Evolutionary conservation across 1,140 invertebrate species (phyloP).

Genomic region (Polyergus mexicanus): DNA sequence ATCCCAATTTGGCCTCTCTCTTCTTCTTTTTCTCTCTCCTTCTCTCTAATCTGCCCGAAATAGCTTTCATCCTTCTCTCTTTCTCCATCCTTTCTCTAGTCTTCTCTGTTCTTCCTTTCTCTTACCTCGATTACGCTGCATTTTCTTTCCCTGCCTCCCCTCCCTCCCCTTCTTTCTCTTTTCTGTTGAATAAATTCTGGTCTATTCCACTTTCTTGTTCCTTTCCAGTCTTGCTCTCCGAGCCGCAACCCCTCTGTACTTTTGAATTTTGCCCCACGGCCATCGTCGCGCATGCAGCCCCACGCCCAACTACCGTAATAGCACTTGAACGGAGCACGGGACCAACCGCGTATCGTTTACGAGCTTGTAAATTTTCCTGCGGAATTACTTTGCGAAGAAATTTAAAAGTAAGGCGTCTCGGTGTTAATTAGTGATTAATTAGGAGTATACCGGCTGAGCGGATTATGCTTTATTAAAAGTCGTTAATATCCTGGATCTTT

Average conservation of each 20-base stretch:
- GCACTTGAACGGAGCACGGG: constrained; percentile 54
- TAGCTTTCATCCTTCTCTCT: constrained; percentile 15
- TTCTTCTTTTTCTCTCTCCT: neutral
- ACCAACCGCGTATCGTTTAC: constrained; percentile 58
- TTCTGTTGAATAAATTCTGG: no score
- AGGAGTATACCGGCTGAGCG: constrained; percentile 7
- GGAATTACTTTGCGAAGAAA: constrained; percentile 58
- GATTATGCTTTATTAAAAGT: constrained; percentile 38
- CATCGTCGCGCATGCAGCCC: constrained; percentile 26
- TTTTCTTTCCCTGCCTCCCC: neutral
- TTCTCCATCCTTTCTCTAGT: neutral
- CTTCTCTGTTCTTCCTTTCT: neutral
- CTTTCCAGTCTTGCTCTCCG: constrained; percentile 8
- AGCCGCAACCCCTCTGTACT: constrained; percentile 24
- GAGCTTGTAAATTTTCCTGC: constrained; percentile 63
- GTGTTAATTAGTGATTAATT: constrained; percentile 60
- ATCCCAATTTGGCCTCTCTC: constrained; percentile 4
- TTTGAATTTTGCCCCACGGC: constrained; percentile 57
- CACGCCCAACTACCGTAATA: constrained; percentile 48
- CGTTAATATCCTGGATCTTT: neutral
- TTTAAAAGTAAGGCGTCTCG: constrained; percentile 34
- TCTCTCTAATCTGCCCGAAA: constrained; percentile 3
- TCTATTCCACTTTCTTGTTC: neutral
- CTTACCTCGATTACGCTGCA: constrained; percentile 12
- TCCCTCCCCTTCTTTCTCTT: neutral